A percentile compares a stretch with the other conserved stretches of the same genome.
Conservation (phyloP, 2,113 vertebrate genomes). For the Garra rufa region DNA sequence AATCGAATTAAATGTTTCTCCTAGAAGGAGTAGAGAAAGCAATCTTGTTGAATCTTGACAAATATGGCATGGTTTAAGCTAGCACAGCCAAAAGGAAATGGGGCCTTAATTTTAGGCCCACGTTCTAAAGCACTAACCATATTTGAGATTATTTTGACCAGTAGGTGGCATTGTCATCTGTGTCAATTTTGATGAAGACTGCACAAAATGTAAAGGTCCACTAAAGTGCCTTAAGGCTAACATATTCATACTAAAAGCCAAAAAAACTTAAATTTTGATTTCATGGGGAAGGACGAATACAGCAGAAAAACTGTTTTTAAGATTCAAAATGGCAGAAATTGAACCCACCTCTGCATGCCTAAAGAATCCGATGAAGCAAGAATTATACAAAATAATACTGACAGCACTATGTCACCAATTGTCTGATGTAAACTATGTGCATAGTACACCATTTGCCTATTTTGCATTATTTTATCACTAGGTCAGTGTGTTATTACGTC, state of each 20-base stretch:
- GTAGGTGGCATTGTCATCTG: neutral
- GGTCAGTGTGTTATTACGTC: neutral
- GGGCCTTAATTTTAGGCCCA: neutral
- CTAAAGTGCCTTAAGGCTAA: too few species aligned
- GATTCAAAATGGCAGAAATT: neutral
- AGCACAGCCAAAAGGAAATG: neutral
- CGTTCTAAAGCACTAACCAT: too few species aligned
- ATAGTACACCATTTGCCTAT: neutral
- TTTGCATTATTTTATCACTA: neutral
- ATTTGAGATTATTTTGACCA: neutral
- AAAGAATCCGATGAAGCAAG: neutral
- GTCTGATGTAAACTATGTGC: neutral
- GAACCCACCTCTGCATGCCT: neutral
- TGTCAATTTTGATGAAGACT: neutral
- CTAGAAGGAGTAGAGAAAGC: neutral
- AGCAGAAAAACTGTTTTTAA: too few species aligned
- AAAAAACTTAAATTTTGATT: too few species aligned
- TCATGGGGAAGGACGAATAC: too few species aligned
- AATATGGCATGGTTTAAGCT: neutral
- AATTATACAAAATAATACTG: neutral
- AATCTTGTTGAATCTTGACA: neutral
- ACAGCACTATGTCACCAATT: neutral
- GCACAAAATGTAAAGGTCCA: neutral
- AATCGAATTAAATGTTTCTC: neutral
- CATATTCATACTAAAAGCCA: too few species aligned